Percentiles rank a stretch among this genome's conserved stretches.
phyloP scores from a whole-genome alignment of 2,888 invertebrate genomes.

The Cryptops parisi region DNA sequence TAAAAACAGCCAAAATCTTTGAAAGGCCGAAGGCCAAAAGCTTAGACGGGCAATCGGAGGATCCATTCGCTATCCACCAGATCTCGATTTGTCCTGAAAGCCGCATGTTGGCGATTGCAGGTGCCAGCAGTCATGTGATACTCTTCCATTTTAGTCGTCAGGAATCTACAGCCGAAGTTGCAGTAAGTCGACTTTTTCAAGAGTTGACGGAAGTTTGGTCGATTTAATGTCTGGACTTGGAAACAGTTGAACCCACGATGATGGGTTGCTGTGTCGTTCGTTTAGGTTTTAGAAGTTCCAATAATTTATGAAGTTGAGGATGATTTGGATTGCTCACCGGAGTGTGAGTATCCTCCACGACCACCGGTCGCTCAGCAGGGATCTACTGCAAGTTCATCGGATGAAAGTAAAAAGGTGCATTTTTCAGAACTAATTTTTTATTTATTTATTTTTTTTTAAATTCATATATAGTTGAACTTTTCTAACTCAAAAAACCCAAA shows the following conservation, averaged over 20 bases:
- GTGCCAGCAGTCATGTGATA: slow-evolving; percentile 83
- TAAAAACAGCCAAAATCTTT: slow-evolving; percentile 89
- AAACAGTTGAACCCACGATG: no score
- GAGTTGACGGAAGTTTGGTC: not conserved
- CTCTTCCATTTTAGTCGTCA: slow-evolving; percentile 89
- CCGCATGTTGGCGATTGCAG: slow-evolving; percentile 71
- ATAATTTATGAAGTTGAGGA: slow-evolving; percentile 61
- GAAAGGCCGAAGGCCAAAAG: slow-evolving; percentile 45
- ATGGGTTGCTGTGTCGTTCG: no score
- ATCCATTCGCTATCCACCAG: slow-evolving; percentile 78
- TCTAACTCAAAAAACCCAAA: no score
- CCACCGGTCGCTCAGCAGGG: slow-evolving; percentile 32
- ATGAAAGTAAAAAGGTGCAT: slow-evolving; percentile 23
- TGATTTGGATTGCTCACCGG: slow-evolving; percentile 34
- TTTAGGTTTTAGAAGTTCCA: slow-evolving; percentile 72
- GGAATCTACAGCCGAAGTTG: slow-evolving; percentile 67
- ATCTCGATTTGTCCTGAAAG: slow-evolving; percentile 89
- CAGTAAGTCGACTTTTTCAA: slow-evolving; percentile 39
- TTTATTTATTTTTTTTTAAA: not conserved
- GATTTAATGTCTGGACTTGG: no score
- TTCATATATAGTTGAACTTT: no score
- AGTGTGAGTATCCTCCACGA: slow-evolving; percentile 53
- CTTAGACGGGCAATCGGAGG: slow-evolving; percentile 46
- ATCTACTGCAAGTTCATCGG: slow-evolving; percentile 33
- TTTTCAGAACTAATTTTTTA: not conserved